Base-by-base conservation (phyloP, 2,797 vertebrate genomes). In the Notolabrus celidotus region DNA sequence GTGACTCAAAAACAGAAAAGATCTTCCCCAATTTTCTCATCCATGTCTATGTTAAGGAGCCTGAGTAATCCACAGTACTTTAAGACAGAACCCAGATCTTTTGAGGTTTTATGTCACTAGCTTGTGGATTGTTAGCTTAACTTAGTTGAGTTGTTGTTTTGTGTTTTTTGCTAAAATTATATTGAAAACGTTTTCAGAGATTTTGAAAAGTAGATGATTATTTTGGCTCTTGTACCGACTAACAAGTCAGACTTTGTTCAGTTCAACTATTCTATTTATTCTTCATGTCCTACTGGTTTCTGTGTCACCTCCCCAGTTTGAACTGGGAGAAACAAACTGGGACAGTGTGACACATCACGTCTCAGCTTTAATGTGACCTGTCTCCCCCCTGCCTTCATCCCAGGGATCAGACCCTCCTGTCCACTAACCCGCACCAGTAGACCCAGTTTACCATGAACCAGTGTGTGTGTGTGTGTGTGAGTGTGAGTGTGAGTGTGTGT, bases 361-460 rank as follows among this genome's bases (percentile, higher is more conserved):
- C 55, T 7, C 52, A 22, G 51, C 64, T 43, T 56, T 54, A 57
- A 74, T 62, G 62, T 74, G 71, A 82, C 43, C 49, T 2, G 62
- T 69, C 71, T 69, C 1, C 56, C 11, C 10, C 22, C 36, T 1
- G 56, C 52, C 31, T 51, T 34, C 55, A 4, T 61, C 46, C 53
- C 49, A 47, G 29, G 5, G 31, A n/a, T 14, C n/a, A 1, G 42
- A 3, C 50, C 42, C 20, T 12, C 4, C 20, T 36, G 47, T 25
- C 71, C 73, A 63, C 51, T 23, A 25, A 41, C 59, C 16, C 46
- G 10, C 63, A 77, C 81, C 67, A 77, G 76, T 39, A 41, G 19
- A 64, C 67, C 85, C 70, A 77, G 66, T 83, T 70, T 31, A 12
- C 15, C 36, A 39, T 65, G 14, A 68, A 41, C 42, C 29, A 55